Evolutionary conservation across 2,113 vertebrate species (phyloP).

Genomic region (Alexandromys fortis): DNA sequence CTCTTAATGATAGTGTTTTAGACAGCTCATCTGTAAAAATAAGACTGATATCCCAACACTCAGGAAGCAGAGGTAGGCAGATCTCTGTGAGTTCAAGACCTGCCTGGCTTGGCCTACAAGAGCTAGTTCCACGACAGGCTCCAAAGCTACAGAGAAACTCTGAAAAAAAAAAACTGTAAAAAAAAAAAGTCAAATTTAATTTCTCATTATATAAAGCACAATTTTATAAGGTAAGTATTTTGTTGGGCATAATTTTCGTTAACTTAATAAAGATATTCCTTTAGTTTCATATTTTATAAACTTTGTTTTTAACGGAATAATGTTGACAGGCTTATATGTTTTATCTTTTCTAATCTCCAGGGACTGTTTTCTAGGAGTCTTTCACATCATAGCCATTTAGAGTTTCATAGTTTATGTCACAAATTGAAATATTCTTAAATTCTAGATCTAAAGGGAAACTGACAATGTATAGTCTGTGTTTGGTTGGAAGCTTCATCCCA

Average conservation of each 20-base stretch:
- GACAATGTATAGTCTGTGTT: background rate
- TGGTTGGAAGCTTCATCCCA: no score
- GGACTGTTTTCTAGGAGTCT: background rate
- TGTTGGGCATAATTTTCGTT: background rate
- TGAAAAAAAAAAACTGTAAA: background rate
- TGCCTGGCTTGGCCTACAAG: no score
- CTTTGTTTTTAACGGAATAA: background rate
- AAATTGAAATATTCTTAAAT: background rate
- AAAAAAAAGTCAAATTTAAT: background rate
- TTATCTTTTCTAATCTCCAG: background rate
- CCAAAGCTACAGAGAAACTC: no score
- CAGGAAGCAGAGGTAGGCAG: no score
- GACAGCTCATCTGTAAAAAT: slow-evolving; percentile 37
- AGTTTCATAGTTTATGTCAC: background rate
- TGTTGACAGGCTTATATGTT: background rate
- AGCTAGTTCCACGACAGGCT: no score
- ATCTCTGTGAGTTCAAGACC: no score
- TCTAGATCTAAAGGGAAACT: background rate
- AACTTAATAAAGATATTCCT: background rate
- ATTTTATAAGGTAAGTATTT: background rate
- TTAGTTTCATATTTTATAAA: background rate
- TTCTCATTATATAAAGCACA: background rate
- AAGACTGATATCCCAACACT: background rate
- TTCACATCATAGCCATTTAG: background rate
- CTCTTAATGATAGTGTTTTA: background rate